phyloP scores from a whole-genome alignment of 2,113 vertebrate species.

The Phyllopteryx taeniolatus region DNA sequence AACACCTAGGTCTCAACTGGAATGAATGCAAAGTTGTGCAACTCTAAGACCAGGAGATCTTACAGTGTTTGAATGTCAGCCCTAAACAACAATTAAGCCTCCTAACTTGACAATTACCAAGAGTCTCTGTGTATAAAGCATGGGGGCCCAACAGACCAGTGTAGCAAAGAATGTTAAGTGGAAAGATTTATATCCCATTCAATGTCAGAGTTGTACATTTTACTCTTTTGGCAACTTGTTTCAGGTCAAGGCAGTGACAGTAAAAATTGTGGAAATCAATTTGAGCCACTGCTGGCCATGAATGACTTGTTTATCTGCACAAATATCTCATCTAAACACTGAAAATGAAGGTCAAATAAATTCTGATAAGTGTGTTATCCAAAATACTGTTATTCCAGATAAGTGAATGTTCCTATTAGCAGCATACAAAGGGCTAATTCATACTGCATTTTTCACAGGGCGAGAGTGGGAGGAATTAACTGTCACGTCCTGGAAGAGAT shows the following conservation, averaged over 20 bases:
- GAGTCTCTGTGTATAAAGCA: too few relatives aligned
- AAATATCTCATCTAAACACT: slow-evolving; percentile 50
- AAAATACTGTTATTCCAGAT: slow-evolving; percentile 45
- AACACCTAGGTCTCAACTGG: too few relatives aligned
- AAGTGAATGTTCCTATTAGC: slow-evolving; percentile 49
- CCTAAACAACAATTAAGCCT: not conserved
- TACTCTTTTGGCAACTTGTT: not conserved
- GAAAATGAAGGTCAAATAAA: slow-evolving; percentile 62
- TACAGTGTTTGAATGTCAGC: not conserved
- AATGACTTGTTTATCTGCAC: not conserved
- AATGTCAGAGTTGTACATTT: not conserved
- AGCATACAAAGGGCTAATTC: slow-evolving; percentile 59
- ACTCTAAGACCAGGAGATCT: too few relatives aligned
- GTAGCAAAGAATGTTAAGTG: not conserved
- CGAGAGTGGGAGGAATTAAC: slow-evolving; percentile 63
- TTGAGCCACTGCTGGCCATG: not conserved
- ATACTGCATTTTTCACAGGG: slow-evolving; percentile 51
- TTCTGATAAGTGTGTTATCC: slow-evolving; percentile 36
- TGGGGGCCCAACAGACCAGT: not conserved
- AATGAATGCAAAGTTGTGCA: too few relatives aligned
- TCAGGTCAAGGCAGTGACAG: not conserved
- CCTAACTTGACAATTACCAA: not conserved
- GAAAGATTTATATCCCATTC: not conserved
- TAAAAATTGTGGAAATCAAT: slow-evolving; percentile 1
- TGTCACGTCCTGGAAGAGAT: slow-evolving; percentile 57